A percentile compares a stretch with the other conserved stretches of the same genome.
phyloP scores from a whole-genome alignment of 2,888 invertebrate genomes.

The Idaea biselata region DNA sequence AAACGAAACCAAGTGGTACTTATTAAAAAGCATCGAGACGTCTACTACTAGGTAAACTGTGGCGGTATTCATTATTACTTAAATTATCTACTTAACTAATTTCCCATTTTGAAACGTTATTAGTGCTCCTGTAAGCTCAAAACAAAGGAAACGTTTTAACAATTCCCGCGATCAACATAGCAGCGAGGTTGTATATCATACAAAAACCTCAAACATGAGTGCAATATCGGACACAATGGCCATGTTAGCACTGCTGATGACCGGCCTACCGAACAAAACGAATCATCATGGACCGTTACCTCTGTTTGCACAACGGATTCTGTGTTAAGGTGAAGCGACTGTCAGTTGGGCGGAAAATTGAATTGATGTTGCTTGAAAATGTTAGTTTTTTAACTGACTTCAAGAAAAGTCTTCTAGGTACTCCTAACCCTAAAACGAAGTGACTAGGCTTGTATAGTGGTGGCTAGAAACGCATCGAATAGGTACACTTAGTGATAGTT shows the following conservation, averaged over 20 bases:
- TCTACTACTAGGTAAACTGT: no score
- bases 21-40: no score
- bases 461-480: no score
- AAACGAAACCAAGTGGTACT: no score
- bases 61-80: no score
- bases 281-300: slow-evolving; percentile 25
- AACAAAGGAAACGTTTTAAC: not conserved
- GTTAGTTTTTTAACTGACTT: not conserved
- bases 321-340: slow-evolving; percentile 36
- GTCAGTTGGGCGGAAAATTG: not conserved
- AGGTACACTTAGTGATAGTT: no score
- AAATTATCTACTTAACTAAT: no score
- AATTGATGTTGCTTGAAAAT: not conserved
- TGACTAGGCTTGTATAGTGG: no score
- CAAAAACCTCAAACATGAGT: slow-evolving; percentile 17
- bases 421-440: no score
- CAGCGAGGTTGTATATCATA: not conserved
- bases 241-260: slow-evolving; percentile 44
- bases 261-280: slow-evolving; percentile 35
- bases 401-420: no score
- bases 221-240: slow-evolving; percentile 31
- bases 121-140: not conserved
- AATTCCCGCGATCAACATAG: not conserved
- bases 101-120: no score
- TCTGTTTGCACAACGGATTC: slow-evolving; percentile 36